Conservation (phyloP, 2,888 invertebrate species). For the Stenolophus ochropezus region DNA sequence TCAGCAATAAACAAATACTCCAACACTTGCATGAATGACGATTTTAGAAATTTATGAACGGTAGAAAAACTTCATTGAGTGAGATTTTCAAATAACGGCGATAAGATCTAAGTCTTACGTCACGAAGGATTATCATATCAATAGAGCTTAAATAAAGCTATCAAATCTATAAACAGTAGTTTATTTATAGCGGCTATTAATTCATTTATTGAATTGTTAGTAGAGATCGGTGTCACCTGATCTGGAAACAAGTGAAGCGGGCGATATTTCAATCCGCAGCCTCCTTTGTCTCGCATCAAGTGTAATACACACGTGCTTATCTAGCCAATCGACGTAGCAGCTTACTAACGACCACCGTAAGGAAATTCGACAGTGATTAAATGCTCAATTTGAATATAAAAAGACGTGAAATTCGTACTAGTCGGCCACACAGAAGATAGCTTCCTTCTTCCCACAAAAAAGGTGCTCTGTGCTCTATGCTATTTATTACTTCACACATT, state of each 20-base stretch:
- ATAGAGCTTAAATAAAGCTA: constrained; percentile 22
- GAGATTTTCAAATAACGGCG: constrained; percentile 2
- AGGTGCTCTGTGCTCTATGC: background rate
- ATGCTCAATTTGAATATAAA: constrained; percentile 52
- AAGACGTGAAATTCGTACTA: constrained; percentile 43
- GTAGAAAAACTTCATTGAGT: background rate
- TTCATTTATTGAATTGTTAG: constrained; percentile 42
- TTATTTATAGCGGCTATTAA: constrained; percentile 32
- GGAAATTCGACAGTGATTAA: constrained; percentile 41
- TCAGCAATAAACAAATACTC: background rate
- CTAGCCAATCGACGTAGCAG: constrained; percentile 23
- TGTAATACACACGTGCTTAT: constrained; percentile 40
- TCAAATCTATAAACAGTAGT: constrained; percentile 28
- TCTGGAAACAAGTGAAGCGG: constrained; percentile 15
- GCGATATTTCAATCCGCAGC: constrained; percentile 30
- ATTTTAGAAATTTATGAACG: constrained; percentile 12
- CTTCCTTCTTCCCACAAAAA: background rate
- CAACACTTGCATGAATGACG: background rate
- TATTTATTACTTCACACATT: background rate
- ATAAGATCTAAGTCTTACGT: background rate
- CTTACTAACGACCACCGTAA: constrained; percentile 20
- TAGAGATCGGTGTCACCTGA: constrained; percentile 13
- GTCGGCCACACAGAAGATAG: constrained; percentile 8
- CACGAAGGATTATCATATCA: constrained; percentile 16
- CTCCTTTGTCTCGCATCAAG: constrained; percentile 37